phyloP scores from a whole-genome alignment of 2,888 invertebrate genomes.

The Ophion slaviceki region DNA sequence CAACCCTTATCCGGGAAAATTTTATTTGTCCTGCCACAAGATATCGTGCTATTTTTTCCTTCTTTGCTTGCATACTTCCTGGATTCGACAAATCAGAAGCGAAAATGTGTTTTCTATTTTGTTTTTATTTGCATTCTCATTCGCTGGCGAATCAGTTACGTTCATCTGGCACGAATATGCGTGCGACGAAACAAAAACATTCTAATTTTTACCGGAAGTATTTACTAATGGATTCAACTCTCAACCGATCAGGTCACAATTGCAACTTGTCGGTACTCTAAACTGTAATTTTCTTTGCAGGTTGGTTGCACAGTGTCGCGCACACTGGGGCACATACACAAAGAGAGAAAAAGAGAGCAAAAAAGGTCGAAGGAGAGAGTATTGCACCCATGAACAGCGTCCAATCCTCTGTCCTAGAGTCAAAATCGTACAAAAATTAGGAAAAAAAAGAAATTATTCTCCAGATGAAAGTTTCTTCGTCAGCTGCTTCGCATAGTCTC shows the following conservation, averaged over 20 bases:
- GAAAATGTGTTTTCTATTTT: constrained; percentile 1
- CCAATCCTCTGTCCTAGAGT: constrained; percentile 69
- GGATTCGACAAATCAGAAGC: background rate
- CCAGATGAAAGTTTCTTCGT: constrained; percentile 70
- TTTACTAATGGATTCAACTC: constrained; percentile 38
- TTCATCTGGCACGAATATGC: constrained; percentile 42
- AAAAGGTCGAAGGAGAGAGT: constrained; percentile 66
- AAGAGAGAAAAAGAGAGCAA: constrained; percentile 29
- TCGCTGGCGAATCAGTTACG: constrained; percentile 33
- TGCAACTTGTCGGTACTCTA: constrained; percentile 68
- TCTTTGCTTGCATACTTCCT: background rate
- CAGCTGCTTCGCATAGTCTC: constrained; percentile 66
- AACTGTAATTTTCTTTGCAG: constrained; percentile 77
- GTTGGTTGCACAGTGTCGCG: constrained; percentile 73
- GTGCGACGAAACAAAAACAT: constrained; percentile 2
- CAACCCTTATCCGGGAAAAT: constrained; percentile 74
- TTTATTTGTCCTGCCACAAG: constrained; percentile 18
- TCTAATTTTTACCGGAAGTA: constrained; percentile 31
- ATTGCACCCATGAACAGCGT: constrained; percentile 73
- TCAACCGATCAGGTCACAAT: constrained; percentile 27
- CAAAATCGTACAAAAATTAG: constrained; percentile 46
- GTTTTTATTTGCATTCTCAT: constrained; percentile 25
- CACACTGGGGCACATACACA: constrained; percentile 67
- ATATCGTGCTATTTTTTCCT: constrained; percentile 17
- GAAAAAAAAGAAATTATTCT: constrained; percentile 67